These are phyloP conservation scores for Actinernus sp. DNA, from an alignment of 92 coral and sea anemone genomes.

Conservation along the genomic window DNA sequence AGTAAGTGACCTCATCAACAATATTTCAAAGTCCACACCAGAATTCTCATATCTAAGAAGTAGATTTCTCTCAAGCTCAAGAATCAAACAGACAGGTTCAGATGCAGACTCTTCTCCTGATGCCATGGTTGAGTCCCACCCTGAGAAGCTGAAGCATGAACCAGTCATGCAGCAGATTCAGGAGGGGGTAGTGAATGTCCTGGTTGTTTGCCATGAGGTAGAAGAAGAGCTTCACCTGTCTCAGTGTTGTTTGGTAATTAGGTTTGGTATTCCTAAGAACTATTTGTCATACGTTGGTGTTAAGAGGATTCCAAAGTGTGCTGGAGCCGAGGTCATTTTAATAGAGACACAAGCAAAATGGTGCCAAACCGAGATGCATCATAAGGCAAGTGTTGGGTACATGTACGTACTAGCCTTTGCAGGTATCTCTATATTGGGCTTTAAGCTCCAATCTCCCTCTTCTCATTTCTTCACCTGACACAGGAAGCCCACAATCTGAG, in stretches of 20 bases:
- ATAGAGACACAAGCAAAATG: conserved; percentile 16
- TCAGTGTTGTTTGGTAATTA: conserved; percentile 74
- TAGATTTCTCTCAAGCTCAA: conserved; percentile 42
- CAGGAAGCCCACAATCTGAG: too few species aligned
- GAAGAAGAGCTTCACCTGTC: conserved; percentile 57
- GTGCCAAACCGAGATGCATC: conserved; percentile 8
- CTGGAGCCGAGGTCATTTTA: conserved; percentile 65
- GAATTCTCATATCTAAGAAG: conserved; percentile 62
- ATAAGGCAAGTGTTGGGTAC: conserved; percentile 7
- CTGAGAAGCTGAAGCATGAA: neutral
- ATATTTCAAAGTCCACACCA: conserved; percentile 17
- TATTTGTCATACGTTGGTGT: conserved; percentile 52
- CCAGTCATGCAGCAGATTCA: conserved; percentile 45
- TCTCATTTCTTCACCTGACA: neutral
- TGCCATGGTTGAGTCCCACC: conserved; percentile 15
- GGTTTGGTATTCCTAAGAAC: conserved; percentile 76
- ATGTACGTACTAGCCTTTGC: too few species aligned
- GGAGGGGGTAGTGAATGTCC: conserved; percentile 75
- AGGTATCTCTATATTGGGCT: too few species aligned
- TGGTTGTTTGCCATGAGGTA: conserved; percentile 66
- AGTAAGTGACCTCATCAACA: conserved; percentile 55
- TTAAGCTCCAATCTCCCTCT: neutral
- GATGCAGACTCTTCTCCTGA: conserved; percentile 6
- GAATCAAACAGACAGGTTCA: conserved; percentile 16
- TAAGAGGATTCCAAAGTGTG: conserved; percentile 60